These are phyloP conservation scores for Aptenodytes forsteri DNA, from an alignment of 2,113 vertebrate genomes.

Conservation along the genomic window DNA sequence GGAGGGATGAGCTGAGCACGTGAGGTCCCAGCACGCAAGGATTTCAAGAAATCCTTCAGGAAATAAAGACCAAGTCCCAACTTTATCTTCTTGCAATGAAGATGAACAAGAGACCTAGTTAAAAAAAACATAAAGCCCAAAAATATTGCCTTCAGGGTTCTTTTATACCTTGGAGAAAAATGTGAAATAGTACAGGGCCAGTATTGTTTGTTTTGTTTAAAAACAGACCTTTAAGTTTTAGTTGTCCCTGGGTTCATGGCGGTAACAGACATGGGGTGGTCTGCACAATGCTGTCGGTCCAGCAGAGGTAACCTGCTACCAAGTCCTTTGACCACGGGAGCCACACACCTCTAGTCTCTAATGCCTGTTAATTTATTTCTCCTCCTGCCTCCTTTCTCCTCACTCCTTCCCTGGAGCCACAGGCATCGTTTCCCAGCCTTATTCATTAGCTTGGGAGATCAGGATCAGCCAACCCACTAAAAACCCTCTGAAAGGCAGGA, in stretches of 20 bases:
- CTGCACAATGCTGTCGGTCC: accelerated
- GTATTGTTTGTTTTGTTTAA: background rate
- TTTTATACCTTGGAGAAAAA: background rate
- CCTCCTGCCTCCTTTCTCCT: background rate
- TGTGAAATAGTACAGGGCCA: background rate
- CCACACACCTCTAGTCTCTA: background rate
- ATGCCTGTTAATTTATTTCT: background rate
- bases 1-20: accelerated
- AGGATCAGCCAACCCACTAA: background rate
- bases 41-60: background rate
- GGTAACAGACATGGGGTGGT: background rate
- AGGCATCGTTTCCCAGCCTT: background rate
- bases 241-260: background rate
- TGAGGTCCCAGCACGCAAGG: background rate
- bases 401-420: background rate
- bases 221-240: background rate
- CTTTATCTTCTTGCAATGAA: background rate
- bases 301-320: background rate
- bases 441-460: background rate
- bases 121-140: background rate
- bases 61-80: background rate
- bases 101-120: background rate
- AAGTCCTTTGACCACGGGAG: background rate
- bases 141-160: background rate
- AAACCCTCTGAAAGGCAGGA: background rate